Percentiles rank a stretch among this genome's conserved stretches.
phyloP scores from a whole-genome alignment of 2,888 invertebrate species.

The Drosophila putrida region DNA sequence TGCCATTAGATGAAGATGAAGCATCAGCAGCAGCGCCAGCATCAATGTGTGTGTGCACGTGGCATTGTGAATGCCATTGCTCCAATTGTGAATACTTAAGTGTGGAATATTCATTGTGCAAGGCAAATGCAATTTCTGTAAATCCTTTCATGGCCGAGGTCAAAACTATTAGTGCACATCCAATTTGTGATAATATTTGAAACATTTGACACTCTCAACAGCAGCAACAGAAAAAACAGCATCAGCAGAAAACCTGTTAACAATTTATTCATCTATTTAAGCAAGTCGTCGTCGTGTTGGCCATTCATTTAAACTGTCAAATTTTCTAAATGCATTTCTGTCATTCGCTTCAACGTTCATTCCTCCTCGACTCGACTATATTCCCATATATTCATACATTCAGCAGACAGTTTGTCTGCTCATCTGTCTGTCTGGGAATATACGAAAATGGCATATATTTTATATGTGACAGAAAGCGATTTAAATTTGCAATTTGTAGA shows the following conservation, averaged over 20 bases:
- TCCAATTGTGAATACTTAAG: conserved; percentile 45
- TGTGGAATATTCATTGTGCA: conserved; percentile 38
- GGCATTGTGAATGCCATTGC: conserved; percentile 70
- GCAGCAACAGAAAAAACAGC: neutral
- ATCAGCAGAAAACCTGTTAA: conserved; percentile 66
- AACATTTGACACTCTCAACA: conserved; percentile 27
- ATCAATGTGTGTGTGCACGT: conserved; percentile 44
- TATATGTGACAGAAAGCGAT: conserved; percentile 2
- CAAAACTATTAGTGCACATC: conserved; percentile 78
- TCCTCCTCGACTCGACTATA: conserved; percentile 5
- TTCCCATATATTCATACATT: conserved; percentile 9
- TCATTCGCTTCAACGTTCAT: conserved; percentile 22
- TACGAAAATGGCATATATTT: neutral
- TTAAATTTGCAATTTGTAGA: neutral
- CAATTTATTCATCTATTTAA: conserved; percentile 55
- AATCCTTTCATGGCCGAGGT: conserved; percentile 83
- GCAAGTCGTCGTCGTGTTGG: conserved; percentile 34
- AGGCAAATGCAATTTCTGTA: conserved; percentile 40
- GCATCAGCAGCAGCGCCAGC: neutral
- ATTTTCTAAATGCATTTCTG: conserved; percentile 59
- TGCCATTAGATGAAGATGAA: conserved; percentile 51
- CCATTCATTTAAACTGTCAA: conserved; percentile 60
- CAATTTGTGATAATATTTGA: conserved; percentile 70
- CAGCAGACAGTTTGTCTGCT: conserved; percentile 54
- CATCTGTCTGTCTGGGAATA: conserved; percentile 20